Percentiles rank a stretch among this genome's conserved stretches.
Evolutionary conservation across 2,888 invertebrate genomes (phyloP).

Genomic region (Apamea monoglypha): DNA sequence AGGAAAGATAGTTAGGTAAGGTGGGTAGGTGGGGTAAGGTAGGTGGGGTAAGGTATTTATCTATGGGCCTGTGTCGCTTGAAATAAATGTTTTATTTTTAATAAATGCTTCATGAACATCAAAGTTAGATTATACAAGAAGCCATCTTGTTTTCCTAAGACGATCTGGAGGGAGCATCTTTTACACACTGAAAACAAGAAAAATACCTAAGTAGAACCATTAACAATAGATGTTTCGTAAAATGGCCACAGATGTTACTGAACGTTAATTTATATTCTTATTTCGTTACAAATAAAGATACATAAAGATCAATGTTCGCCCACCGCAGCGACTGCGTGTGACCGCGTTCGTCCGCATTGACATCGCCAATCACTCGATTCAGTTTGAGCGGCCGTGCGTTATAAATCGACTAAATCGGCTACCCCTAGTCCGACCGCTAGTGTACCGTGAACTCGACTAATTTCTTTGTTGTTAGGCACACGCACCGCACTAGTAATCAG

Average conservation of each 20-base stretch:
- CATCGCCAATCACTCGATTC: slow-evolving; percentile 83
- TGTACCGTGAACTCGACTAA: slow-evolving; percentile 70
- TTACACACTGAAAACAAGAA: neutral
- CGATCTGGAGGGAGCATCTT: neutral
- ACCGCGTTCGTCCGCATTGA: slow-evolving; percentile 64
- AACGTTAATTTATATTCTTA: slow-evolving; percentile 28
- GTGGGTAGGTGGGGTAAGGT: too few relatives aligned
- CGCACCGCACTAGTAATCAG: slow-evolving; percentile 63
- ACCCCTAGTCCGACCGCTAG: slow-evolving; percentile 62
- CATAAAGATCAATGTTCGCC: slow-evolving; percentile 36
- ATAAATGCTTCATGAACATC: neutral
- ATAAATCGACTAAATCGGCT: slow-evolving; percentile 65
- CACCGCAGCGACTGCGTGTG: slow-evolving; percentile 63
- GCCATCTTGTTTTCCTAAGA: neutral
- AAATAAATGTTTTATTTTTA: too few relatives aligned
- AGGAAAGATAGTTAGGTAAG: too few relatives aligned
- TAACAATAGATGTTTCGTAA: neutral
- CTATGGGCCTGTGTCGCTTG: too few relatives aligned
- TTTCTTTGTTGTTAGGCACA: slow-evolving; percentile 67
- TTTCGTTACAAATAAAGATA: slow-evolving; percentile 36
- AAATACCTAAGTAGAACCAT: neutral
- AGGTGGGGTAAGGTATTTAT: too few relatives aligned
- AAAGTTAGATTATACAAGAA: neutral
- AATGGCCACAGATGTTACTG: slow-evolving; percentile 16
- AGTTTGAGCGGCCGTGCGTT: slow-evolving; percentile 85